These are phyloP conservation scores for Andricus quercusramuli DNA, from an alignment of 2,888 invertebrate species.

Conservation along the genomic window DNA sequence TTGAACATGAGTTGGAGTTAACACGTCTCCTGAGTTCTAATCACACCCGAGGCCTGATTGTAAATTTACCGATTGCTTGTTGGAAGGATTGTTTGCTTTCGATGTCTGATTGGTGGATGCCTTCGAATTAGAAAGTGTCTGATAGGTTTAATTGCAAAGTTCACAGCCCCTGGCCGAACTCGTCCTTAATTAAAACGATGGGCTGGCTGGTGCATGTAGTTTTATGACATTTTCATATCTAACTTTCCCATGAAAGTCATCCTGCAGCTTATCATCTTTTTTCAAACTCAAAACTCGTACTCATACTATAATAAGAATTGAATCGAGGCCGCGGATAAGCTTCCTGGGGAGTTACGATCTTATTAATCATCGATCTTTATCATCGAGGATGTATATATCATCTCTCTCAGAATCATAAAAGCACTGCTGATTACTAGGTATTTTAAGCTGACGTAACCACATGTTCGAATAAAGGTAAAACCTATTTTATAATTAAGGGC, in stretches of 20 bases:
- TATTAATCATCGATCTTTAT: conserved; percentile 57
- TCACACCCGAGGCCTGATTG: neutral
- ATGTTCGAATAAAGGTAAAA: too few relatives aligned
- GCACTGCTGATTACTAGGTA: neutral
- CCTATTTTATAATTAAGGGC: too few relatives aligned
- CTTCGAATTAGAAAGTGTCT: conserved; percentile 35
- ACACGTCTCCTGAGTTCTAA: conserved; percentile 22
- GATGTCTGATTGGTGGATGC: conserved; percentile 15
- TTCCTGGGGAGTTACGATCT: conserved; percentile 50
- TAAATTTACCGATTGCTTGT: neutral
- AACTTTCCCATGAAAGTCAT: conserved; percentile 46
- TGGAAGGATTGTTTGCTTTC: neutral
- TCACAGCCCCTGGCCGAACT: conserved; percentile 18
- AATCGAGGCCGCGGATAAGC: conserved; percentile 43
- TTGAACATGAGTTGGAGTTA: neutral
- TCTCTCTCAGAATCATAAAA: conserved; percentile 1
- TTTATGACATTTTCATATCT: conserved; percentile 36
- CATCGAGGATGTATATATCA: conserved; percentile 48
- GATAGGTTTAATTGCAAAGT: conserved; percentile 26
- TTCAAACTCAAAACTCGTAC: neutral
- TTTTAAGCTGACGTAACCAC: too few relatives aligned
- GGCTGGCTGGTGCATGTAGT: neutral
- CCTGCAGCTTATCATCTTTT: conserved; percentile 4
- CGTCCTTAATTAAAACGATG: conserved; percentile 27
- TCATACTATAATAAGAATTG: conserved; percentile 26